Evolutionary conservation across 2,797 vertebrate species (phyloP).

Genomic region (Orientallactaga sibirica): DNA sequence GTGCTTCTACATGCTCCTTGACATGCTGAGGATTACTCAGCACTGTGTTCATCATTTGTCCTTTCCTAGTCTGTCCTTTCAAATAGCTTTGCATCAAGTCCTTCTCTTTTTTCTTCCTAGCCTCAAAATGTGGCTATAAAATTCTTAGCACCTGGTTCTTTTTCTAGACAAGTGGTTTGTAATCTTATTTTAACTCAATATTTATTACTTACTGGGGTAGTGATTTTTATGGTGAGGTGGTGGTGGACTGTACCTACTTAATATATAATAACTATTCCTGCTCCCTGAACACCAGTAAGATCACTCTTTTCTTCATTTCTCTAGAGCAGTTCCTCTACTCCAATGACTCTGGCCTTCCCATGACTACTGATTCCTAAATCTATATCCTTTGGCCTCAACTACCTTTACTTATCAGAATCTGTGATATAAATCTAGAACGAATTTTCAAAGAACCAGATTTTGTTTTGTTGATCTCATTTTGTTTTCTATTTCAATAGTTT

Average conservation of each 20-base stretch:
- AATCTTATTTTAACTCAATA: constrained; percentile 45
- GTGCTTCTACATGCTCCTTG: not conserved
- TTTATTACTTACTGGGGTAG: not conserved
- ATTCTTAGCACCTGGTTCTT: constrained; percentile 23
- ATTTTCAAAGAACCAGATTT: constrained; percentile 50
- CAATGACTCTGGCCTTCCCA: not conserved
- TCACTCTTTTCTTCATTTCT: not conserved
- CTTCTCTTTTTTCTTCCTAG: not conserved
- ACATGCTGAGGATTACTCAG: not conserved
- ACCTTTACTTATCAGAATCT: constrained; percentile 4
- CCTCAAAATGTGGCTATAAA: not conserved
- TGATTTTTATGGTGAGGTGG: not conserved
- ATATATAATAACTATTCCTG: constrained; percentile 18
- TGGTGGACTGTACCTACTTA: not conserved
- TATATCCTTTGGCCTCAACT: not conserved
- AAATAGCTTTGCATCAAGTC: constrained; percentile 1
- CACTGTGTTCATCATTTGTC: not conserved
- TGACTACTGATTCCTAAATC: not conserved
- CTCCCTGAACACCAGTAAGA: not conserved
- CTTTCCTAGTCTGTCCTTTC: constrained; percentile 6
- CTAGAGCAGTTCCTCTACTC: not conserved
- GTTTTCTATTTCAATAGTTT: constrained; percentile 57
- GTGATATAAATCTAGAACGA: not conserved
- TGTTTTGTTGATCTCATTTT: constrained; percentile 49
- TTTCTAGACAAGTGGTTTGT: not conserved